Conservation (phyloP, 2,888 invertebrate species). For the Deilephila elpenor region DNA sequence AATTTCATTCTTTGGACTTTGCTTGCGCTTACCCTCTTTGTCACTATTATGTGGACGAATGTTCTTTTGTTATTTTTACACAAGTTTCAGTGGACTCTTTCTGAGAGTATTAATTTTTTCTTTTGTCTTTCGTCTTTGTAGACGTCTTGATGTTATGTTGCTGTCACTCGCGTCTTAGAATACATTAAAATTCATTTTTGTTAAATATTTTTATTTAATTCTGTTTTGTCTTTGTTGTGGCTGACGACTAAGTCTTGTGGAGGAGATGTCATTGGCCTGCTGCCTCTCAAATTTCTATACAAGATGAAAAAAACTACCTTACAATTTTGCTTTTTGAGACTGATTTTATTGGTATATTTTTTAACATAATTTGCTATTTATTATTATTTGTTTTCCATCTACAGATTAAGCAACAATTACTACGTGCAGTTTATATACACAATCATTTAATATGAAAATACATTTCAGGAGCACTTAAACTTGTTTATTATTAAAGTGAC, state of each 20-base stretch:
- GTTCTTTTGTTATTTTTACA: constrained; percentile 4
- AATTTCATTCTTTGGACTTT: constrained; percentile 30
- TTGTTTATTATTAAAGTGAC: neutral
- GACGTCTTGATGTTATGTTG: neutral
- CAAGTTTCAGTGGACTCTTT: neutral
- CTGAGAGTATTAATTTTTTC: neutral
- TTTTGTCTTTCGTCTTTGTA: neutral
- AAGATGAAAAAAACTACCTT: neutral
- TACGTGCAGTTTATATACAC: neutral
- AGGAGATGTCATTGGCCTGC: too few species aligned
- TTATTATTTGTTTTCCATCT: too few species aligned
- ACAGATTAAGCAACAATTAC: too few species aligned
- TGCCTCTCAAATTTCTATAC: too few species aligned
- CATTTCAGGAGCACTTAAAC: neutral
- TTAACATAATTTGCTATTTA: too few species aligned
- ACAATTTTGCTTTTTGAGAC: neutral
- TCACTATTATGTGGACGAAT: constrained; percentile 2
- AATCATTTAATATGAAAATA: neutral
- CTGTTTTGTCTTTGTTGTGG: too few species aligned
- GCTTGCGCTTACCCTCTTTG: neutral
- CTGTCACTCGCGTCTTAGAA: neutral
- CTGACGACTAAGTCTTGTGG: too few species aligned
- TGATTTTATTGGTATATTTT: neutral
- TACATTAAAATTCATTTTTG: neutral
- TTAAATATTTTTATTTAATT: too few species aligned